Percentiles rank a stretch among this genome's conserved stretches.
phyloP scores from a whole-genome alignment of 2,113 vertebrate genomes.

The Ameiurus melas region DNA sequence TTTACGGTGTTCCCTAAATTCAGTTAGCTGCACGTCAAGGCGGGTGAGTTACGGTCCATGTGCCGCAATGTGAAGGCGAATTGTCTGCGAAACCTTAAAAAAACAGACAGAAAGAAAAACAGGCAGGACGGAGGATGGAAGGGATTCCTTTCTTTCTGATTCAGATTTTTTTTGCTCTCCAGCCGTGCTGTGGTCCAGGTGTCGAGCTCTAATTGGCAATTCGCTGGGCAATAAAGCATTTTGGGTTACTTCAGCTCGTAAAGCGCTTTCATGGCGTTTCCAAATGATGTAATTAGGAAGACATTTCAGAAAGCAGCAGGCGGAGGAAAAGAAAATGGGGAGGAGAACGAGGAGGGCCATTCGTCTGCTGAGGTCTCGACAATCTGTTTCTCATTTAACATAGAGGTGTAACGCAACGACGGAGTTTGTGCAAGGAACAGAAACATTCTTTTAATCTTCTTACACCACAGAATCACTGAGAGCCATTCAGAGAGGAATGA shows the following conservation, averaged over 20 bases:
- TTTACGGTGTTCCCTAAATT: constrained; percentile 61
- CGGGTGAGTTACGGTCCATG: constrained; percentile 65
- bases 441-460: constrained; percentile 59
- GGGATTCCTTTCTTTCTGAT: constrained; percentile 31
- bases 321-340: constrained; percentile 34
- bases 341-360: constrained; percentile 56
- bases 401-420: constrained; percentile 53
- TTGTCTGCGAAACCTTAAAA: constrained; percentile 65
- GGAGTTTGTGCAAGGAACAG: constrained; percentile 64
- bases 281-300: constrained; percentile 79
- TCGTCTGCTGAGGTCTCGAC: constrained; percentile 58
- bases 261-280: constrained; percentile 74
- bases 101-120: constrained; percentile 27
- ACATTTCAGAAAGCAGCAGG: constrained; percentile 57
- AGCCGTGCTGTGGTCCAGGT: constrained; percentile 71
- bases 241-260: constrained; percentile 68
- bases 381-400: constrained; percentile 69
- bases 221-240: constrained; percentile 74
- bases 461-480: constrained; percentile 27
- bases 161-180: constrained; percentile 29
- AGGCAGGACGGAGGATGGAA: constrained; percentile 52
- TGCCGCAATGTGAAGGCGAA: constrained; percentile 66
- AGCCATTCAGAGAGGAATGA: constrained; percentile 42
- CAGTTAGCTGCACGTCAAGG: constrained; percentile 56
- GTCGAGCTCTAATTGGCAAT: constrained; percentile 78